Base-by-base conservation (phyloP, 2,797 vertebrate genomes). In the Rhodeus uyekii region DNA sequence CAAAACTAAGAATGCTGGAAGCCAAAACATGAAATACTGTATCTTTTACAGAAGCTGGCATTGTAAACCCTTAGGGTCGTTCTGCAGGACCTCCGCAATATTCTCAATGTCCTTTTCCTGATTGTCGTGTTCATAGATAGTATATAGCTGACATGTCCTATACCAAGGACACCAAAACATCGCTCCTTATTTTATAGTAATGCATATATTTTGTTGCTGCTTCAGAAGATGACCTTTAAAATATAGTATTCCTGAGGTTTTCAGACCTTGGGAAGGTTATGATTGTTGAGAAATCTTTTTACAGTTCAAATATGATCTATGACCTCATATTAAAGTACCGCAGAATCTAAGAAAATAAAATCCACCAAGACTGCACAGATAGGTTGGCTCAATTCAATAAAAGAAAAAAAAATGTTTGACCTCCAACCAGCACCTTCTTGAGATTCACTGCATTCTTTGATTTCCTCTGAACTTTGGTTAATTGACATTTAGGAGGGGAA, bases 71-170 rank as follows among this genome's bases (percentile, higher is more conserved):
- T 91, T 60, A 0, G 92, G 92, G 77, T 95, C 89, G 13, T 95
- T 94, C 81, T 91, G 89, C 82, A 95, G 89, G 85, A 94, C 93
- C 86, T 94, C 91, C 61, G 94, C 91, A 0, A 93, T 93, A 86
- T 94, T 93, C 0, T 92, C 93, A 84, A 91, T 91, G 88, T 94
- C 91, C 7, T 92, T 95, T 89, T 95, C 92, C 89, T 93, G 92
- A 67, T 94, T 92, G 50, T 92, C 93, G 89, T 94, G 92, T 72
- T 94, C 94, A 87, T 93, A 94, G 92, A 94, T 94, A 80, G 92
- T 94, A 89, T 94, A 94, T 71, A 93, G 92, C 90, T 93, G 92
- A 29, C 94, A 94, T 39, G 94, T 89, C 10, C 91, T 92, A 83
- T 94, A 94, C 93, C 94, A 91, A 82, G 74, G 61, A 78, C 55